Conservation (phyloP, 2,888 invertebrate species). For the Odontocerum albicorne region DNA sequence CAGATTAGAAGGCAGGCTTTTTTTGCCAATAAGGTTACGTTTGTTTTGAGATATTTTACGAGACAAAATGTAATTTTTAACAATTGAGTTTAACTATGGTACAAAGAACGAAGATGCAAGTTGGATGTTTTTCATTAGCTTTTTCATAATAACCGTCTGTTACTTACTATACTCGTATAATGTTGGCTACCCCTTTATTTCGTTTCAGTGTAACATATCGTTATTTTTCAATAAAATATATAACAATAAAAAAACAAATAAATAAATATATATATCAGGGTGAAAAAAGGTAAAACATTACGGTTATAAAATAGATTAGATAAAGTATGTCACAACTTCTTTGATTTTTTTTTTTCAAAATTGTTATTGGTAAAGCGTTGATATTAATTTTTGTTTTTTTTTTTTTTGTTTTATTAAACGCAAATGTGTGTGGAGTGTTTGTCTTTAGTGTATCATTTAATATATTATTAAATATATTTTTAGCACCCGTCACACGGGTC, state of each 20-base stretch:
- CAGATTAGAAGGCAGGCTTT: too few relatives aligned
- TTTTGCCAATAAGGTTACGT: too few relatives aligned
- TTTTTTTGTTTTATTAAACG: too few relatives aligned
- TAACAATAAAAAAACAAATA: conserved; percentile 3
- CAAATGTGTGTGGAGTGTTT: not conserved
- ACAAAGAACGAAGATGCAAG: too few relatives aligned
- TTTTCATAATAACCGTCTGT: too few relatives aligned
- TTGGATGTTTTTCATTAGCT: too few relatives aligned
- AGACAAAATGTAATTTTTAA: too few relatives aligned
- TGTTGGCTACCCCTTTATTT: conserved; percentile 3
- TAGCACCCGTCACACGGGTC: not conserved
- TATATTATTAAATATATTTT: not conserved
- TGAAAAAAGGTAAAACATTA: conserved; percentile 4
- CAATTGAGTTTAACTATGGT: too few relatives aligned
- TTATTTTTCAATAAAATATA: conserved; percentile 8
- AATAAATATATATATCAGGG: conserved; percentile 2
- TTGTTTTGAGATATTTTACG: too few relatives aligned
- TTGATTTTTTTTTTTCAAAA: not conserved
- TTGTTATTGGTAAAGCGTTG: conserved; percentile 15
- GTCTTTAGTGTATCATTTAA: conserved; percentile 1
- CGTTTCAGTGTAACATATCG: not conserved
- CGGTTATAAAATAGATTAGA: not conserved
- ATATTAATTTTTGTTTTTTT: not conserved
- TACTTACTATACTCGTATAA: too few relatives aligned
- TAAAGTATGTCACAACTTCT: conserved; percentile 15